Percentiles rank a stretch among this genome's conserved stretches.
Evolutionary conservation across 2,113 vertebrate genomes (phyloP).

Genomic region (Epinephelus lanceolatus): DNA sequence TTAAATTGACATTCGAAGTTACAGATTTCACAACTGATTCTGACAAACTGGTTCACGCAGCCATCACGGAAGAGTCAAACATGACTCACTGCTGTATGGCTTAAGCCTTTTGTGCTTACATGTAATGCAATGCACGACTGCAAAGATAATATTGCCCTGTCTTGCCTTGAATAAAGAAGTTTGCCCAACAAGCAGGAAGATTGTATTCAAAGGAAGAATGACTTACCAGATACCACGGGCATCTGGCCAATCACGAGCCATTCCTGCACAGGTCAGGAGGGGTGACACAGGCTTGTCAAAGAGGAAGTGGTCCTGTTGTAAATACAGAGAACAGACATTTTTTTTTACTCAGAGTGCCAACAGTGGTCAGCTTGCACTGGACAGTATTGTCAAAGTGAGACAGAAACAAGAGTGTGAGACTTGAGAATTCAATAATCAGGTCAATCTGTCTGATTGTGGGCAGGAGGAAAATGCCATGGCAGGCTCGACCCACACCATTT

Average conservation of each 20-base stretch:
- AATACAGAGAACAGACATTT: slow-evolving; percentile 16
- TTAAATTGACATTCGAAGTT: background rate
- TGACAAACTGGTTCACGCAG: background rate
- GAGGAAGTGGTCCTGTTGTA: slow-evolving; percentile 84
- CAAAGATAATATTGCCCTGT: background rate
- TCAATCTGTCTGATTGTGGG: slow-evolving; percentile 23
- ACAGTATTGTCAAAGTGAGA: background rate
- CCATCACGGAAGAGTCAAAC: background rate
- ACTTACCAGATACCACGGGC: slow-evolving; percentile 86
- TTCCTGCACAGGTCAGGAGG: slow-evolving; percentile 85
- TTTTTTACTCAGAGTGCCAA: slow-evolving; percentile 5
- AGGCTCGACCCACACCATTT: background rate
- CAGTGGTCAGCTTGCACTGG: background rate
- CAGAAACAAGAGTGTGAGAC: background rate
- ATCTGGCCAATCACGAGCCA: slow-evolving; percentile 87
- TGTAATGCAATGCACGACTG: background rate
- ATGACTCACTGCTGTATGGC: background rate
- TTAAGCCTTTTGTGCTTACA: background rate
- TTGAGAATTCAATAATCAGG: slow-evolving; percentile 8
- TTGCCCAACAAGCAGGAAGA: background rate
- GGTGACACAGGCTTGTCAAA: slow-evolving; percentile 87
- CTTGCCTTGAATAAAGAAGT: background rate
- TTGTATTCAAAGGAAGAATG: background rate
- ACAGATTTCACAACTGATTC: too few species aligned
- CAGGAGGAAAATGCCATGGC: slow-evolving; percentile 17